These are phyloP conservation scores for Siphamia tubifer DNA, from an alignment of 2,113 vertebrate species.

Conservation along the genomic window DNA sequence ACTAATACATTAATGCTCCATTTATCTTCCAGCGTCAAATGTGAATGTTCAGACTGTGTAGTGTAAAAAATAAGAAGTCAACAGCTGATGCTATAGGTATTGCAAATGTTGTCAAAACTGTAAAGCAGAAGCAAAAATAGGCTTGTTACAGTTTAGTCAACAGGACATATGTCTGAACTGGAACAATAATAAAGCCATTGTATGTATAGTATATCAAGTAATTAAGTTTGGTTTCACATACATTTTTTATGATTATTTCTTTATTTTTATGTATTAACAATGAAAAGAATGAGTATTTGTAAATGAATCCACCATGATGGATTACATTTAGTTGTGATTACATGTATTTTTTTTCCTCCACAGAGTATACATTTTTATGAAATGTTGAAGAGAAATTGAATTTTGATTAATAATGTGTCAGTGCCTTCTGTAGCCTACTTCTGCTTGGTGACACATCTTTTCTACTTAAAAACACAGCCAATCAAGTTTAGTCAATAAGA, in stretches of 20 bases:
- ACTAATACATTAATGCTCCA: too few species aligned
- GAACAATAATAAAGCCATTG: not conserved
- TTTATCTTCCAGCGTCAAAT: too few species aligned
- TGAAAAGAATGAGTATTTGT: not conserved
- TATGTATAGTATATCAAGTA: not conserved
- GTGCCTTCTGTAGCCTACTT: not conserved
- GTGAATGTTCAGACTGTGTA: too few species aligned
- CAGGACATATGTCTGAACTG: slow-evolving; percentile 14
- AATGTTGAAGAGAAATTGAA: not conserved
- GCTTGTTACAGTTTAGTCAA: not conserved
- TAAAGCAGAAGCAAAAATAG: not conserved
- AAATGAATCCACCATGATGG: not conserved
- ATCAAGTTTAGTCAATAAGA: slow-evolving; percentile 13
- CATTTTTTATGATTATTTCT: too few species aligned
- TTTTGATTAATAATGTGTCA: slow-evolving; percentile 9
- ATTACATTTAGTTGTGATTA: not conserved
- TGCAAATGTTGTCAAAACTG: not conserved
- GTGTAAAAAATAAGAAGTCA: too few species aligned
- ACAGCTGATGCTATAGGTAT: not conserved
- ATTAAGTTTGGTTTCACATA: not conserved
- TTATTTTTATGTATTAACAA: not conserved
- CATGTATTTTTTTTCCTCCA: not conserved
- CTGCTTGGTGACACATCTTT: not conserved
- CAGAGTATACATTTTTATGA: not conserved
- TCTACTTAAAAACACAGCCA: not conserved